Conservation (phyloP, 2,113 vertebrate genomes). For the Arothron firmamentum region DNA sequence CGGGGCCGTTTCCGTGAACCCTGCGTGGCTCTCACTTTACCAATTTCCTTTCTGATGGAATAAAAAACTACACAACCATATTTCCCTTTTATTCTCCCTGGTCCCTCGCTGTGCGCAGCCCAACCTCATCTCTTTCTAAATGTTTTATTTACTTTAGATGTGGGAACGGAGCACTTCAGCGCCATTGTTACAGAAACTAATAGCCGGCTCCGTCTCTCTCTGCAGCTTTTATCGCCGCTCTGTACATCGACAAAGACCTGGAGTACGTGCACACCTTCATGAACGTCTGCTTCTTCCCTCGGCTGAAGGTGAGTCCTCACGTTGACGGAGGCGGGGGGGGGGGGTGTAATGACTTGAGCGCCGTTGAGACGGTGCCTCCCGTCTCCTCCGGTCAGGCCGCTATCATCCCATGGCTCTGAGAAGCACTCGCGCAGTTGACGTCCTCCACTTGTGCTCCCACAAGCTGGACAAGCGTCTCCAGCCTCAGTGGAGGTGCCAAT, state of each 20-base stretch:
- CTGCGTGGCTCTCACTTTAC: constrained; percentile 14
- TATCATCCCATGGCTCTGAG: neutral
- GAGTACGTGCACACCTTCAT: constrained; percentile 98
- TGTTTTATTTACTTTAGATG: constrained; percentile 18
- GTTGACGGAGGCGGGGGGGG: constrained; percentile 9
- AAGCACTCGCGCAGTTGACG: neutral
- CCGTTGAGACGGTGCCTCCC: constrained; percentile 32
- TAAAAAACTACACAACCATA: neutral
- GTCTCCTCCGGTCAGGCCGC: constrained; percentile 40
- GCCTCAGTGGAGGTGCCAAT: constrained; percentile 17
- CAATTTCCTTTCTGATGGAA: constrained; percentile 17
- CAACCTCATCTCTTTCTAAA: neutral
- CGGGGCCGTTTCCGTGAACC: constrained; percentile 37
- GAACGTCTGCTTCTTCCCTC: constrained; percentile 98
- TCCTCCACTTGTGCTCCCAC: constrained; percentile 9
- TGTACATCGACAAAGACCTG: constrained; percentile 98
- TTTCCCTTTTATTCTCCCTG: neutral
- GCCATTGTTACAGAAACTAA: neutral
- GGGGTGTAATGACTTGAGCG: constrained; percentile 51
- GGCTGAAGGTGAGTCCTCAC: constrained; percentile 80
- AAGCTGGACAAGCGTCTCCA: constrained; percentile 5
- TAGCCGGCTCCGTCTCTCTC: constrained; percentile 3
- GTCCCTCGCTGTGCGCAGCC: neutral
- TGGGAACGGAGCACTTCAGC: neutral
- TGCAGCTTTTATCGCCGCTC: constrained; percentile 93